phyloP scores from a whole-genome alignment of 2,113 vertebrate species.

The Xiphophorus maculatus region DNA sequence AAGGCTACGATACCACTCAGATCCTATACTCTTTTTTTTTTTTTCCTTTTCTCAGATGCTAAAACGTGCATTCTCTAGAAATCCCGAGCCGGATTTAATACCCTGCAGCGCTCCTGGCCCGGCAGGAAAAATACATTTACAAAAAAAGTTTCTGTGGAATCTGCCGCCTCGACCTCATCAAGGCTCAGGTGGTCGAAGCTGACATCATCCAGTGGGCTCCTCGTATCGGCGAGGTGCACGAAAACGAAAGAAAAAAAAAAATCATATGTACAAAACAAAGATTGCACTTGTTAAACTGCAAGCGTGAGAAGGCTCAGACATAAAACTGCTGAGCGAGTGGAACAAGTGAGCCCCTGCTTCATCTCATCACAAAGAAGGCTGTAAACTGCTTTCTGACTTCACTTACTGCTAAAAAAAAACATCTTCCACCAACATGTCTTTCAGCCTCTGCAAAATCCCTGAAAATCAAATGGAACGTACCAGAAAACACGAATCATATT shows the following conservation, averaged over 20 bases:
- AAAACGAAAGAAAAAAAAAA: neutral
- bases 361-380: conserved; percentile 3
- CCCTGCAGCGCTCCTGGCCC: conserved; percentile 40
- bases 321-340: conserved; percentile 29
- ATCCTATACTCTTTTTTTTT: conserved; percentile 1
- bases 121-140: conserved; percentile 48
- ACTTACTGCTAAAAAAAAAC: conserved; percentile 12
- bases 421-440: conserved; percentile 26
- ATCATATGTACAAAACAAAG: conserved; percentile 62
- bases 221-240: conserved; percentile 35
- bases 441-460: conserved; percentile 68
- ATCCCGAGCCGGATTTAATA: conserved; percentile 39
- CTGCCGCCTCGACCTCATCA: conserved; percentile 23
- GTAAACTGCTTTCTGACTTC: conserved; percentile 32
- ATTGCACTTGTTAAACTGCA: conserved; percentile 75
- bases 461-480: conserved; percentile 65
- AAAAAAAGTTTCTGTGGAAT: conserved; percentile 33
- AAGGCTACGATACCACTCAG: conserved; percentile 4
- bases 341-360: conserved; percentile 15
- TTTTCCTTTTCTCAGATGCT: neutral
- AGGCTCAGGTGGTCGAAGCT: conserved; percentile 57
- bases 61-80: conserved; percentile 31
- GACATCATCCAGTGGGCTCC: conserved; percentile 24
- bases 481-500: conserved; percentile 46
- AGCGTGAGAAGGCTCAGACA: conserved; percentile 25